phyloP scores from a whole-genome alignment of 92 coral and sea anemone species.

The Parazoanthus atlanticus region DNA sequence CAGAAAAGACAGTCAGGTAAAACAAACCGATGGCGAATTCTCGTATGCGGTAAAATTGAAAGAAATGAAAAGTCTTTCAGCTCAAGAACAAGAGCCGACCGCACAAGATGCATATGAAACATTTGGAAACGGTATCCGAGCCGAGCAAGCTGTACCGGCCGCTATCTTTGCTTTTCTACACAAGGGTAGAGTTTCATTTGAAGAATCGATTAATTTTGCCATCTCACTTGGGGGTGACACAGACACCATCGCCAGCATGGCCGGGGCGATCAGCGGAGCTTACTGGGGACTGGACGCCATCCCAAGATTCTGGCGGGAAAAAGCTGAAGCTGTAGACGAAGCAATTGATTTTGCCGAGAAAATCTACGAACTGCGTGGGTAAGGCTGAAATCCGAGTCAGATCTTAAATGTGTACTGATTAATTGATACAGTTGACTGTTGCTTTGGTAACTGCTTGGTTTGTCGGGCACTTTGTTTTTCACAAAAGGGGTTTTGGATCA shows the following conservation, averaged over 20 bases:
- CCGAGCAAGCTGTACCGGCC: conserved; percentile 96
- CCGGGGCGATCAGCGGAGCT: conserved; percentile 97
- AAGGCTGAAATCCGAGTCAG: not conserved
- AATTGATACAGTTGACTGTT: too few relatives aligned
- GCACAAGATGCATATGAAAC: conserved; percentile 66
- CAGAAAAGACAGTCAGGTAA: not conserved
- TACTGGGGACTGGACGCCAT: conserved; percentile 84
- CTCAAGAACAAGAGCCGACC: conserved; percentile 56
- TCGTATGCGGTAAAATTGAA: conserved; percentile 75
- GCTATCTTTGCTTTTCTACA: conserved; percentile 91
- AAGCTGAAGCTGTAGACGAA: conserved; percentile 84
- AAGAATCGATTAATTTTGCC: conserved; percentile 83
- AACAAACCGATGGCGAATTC: conserved; percentile 26
- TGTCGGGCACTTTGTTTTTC: too few relatives aligned
- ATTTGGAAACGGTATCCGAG: conserved; percentile 89
- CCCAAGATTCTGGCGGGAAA: conserved; percentile 76
- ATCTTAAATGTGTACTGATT: not conserved
- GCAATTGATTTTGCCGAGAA: conserved; percentile 82
- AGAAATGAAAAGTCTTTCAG: conserved; percentile 77
- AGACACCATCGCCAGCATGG: conserved; percentile 96
- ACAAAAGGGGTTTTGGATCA: too few relatives aligned
- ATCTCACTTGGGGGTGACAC: conserved; percentile 98
- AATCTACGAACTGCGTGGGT: conserved; percentile 60
- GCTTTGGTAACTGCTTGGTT: too few relatives aligned
- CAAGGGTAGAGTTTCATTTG: conserved; percentile 74